phyloP scores from a whole-genome alignment of 1,140 invertebrate genomes.

The Ptiloglossa arizonensis region DNA sequence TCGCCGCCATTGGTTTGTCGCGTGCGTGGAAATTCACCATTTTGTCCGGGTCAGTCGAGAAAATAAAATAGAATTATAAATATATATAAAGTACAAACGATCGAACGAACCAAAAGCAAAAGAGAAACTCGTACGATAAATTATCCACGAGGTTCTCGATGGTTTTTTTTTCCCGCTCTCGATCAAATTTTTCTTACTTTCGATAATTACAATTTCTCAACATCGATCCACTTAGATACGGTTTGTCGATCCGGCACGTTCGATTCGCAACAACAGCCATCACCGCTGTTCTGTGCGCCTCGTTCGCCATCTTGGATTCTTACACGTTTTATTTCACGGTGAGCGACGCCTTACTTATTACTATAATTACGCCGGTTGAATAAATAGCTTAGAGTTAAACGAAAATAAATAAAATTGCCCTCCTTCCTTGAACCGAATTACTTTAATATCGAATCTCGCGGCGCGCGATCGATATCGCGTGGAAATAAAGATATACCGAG shows the following conservation, averaged over 20 bases:
- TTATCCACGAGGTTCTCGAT: too few relatives aligned
- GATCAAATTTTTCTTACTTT: constrained; percentile 22
- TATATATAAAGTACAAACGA: too few relatives aligned
- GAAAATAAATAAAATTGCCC: too few relatives aligned
- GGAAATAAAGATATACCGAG: too few relatives aligned
- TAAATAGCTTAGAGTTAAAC: too few relatives aligned
- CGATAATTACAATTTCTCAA: background rate
- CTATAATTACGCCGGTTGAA: background rate
- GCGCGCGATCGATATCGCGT: too few relatives aligned
- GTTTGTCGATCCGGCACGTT: constrained; percentile 58
- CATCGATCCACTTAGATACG: constrained; percentile 53
- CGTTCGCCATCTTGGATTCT: constrained; percentile 67
- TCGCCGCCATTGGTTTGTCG: constrained; percentile 62
- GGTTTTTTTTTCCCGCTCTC: too few relatives aligned
- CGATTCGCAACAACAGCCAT: constrained; percentile 54
- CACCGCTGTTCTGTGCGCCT: constrained; percentile 49
- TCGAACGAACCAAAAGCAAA: too few relatives aligned
- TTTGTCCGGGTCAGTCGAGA: constrained; percentile 55
- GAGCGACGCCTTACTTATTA: constrained; percentile 28
- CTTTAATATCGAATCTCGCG: too few relatives aligned
- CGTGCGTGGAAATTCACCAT: constrained; percentile 65
- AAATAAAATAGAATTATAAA: too few relatives aligned
- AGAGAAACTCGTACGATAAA: too few relatives aligned
- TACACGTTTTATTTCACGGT: constrained; percentile 69
- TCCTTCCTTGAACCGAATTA: too few relatives aligned